Evolutionary conservation across 1,140 invertebrate species (phyloP), one percentile per base, ranked within the genome.

Genomic region (Amphibalanus amphitrite): DNA sequence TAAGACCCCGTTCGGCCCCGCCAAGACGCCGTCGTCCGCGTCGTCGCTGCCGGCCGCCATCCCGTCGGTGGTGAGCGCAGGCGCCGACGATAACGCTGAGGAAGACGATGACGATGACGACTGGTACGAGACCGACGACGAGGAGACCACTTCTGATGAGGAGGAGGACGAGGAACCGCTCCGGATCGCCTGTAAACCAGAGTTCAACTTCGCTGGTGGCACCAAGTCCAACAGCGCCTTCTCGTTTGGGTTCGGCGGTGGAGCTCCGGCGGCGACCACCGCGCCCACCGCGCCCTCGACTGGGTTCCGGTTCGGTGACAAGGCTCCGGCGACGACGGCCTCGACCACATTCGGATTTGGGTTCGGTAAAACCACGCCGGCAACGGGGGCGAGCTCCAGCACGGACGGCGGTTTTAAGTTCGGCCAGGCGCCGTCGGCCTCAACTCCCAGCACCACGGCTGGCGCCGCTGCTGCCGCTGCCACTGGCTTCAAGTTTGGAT

Each of bases 1-100:
- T 26, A 26, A 40, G 13, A 70, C 72, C 6, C n/a, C n/a, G n/a
- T 15, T n/a, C 68, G 64, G 33, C 71, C 59, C 69, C 72, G 23
- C 47, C 33, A n/a, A n/a, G n/a, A n/a, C n/a, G 28, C 68, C 13
- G 26, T n/a, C 59, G 28, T 23, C 67, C 28, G 69, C 64, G 6
- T 28, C 28, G 25, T 29, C 40, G 28, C 15, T 29, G 38, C 29
- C 26, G 10, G 29, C 20, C 28, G 28, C 67, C 17, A 28, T 64
- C 28, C 28, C 71, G 28, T n/a, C 68, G 29, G n/a, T 65, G 28
- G 47, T 59, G 6, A 20, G 10, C 17, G 47, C 47, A 8, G 47
- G 13, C 13, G 47, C 1, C 13, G 13, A 25, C 20, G 65, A 25
- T 26, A 25, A 26, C 65, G 65, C 8, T n/a, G n/a, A n/a, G n/a